Conservation (phyloP, 2,797 vertebrate species). For the Cossypha heuglini region DNA sequence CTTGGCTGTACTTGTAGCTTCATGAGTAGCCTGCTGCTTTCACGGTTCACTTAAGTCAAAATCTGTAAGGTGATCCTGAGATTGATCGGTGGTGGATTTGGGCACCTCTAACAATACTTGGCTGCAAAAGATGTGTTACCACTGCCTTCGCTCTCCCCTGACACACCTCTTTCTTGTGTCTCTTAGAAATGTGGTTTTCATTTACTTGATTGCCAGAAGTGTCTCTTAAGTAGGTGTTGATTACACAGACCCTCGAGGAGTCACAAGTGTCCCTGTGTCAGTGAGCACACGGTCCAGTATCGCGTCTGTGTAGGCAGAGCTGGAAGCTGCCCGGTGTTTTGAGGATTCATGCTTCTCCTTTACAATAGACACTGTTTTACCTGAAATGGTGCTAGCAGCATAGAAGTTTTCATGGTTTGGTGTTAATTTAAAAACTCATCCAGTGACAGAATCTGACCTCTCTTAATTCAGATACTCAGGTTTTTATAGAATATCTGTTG, state of each 20-base stretch:
- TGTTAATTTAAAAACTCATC: background rate
- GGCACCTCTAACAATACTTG: background rate
- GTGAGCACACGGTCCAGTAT: background rate
- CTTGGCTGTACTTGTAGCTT: background rate
- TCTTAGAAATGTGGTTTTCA: background rate
- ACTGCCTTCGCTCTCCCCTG: background rate
- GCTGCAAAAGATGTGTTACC: background rate
- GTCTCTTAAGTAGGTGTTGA: background rate
- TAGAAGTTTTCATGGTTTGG: background rate
- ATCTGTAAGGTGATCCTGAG: background rate
- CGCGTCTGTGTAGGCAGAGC: background rate
- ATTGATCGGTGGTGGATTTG: background rate
- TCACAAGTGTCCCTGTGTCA: background rate
- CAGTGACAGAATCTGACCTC: background rate
- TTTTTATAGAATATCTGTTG: background rate
- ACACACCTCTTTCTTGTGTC: background rate
- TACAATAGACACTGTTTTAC: background rate
- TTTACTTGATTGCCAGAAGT: background rate
- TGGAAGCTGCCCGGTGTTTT: background rate
- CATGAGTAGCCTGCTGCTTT: background rate
- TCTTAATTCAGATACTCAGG: background rate
- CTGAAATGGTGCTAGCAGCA: background rate
- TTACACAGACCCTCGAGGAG: background rate
- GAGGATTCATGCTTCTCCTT: background rate
- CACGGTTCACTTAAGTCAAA: background rate